Conservation (phyloP, 2,797 vertebrate genomes). For the Masticophis lateralis region DNA sequence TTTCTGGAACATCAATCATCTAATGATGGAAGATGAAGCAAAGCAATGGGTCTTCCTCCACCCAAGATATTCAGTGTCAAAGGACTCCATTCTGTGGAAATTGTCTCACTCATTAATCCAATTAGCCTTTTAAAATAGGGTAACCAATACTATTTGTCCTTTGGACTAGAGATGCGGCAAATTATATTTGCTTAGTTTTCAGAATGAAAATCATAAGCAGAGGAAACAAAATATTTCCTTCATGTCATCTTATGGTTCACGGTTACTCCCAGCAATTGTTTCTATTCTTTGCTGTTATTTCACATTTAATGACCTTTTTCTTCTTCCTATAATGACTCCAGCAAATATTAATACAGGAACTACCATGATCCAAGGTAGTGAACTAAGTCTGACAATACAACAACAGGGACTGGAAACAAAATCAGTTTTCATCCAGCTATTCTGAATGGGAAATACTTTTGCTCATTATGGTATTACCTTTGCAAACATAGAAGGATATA, state of each 20-base stretch:
- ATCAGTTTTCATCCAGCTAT: neutral
- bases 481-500: too few relatives aligned
- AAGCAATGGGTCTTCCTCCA: neutral
- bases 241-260: neutral
- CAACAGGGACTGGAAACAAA: neutral
- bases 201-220: neutral
- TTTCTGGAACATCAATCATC: neutral
- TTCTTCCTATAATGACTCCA: neutral
- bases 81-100: neutral
- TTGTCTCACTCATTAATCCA: neutral
- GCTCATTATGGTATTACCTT: neutral
- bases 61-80: neutral
- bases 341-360: neutral
- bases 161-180: neutral
- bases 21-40: neutral
- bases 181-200: neutral
- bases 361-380: neutral
- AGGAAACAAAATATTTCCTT: neutral
- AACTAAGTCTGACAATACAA: neutral
- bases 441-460: neutral
- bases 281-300: neutral
- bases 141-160: neutral
- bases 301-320: neutral
- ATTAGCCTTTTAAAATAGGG: neutral
- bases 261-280: neutral